These are phyloP conservation scores for Coluber constrictor DNA, from an alignment of 2,797 vertebrate genomes.

Conservation along the genomic window DNA sequence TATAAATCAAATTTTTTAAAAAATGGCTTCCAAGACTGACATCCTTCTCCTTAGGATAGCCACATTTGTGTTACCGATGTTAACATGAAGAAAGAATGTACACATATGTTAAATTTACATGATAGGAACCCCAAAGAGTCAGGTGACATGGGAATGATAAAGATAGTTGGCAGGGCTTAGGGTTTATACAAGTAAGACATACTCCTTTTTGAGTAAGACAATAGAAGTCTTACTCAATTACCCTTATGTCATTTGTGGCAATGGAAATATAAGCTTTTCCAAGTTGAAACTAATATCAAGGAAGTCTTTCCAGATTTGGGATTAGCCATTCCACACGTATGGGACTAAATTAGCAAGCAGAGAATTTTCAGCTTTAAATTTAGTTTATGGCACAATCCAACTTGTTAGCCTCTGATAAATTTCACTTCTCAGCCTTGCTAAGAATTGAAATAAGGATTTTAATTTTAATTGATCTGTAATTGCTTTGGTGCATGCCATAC, in stretches of 20 bases:
- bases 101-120: not conserved
- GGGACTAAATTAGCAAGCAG: not conserved
- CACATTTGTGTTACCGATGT: not conserved
- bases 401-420: not conserved
- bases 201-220: not conserved
- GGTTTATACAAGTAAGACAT: not conserved
- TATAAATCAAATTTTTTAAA: too few relatives aligned
- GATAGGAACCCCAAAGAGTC: not conserved
- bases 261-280: not conserved
- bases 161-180: not conserved
- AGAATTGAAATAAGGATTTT: not conserved
- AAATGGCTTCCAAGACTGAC: too few relatives aligned
- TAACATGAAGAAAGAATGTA: not conserved
- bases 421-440: not conserved
- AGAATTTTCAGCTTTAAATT: not conserved
- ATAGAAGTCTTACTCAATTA: not conserved
- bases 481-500: not conserved
- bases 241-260: not conserved
- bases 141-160: not conserved
- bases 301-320: not conserved
- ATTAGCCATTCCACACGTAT: not conserved
- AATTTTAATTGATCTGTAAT: not conserved
- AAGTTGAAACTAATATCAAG: not conserved
- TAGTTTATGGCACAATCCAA: not conserved
- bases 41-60: not conserved